These are phyloP conservation scores for Tyrannus savana DNA, from an alignment of 2,113 vertebrate species.

Conservation along the genomic window DNA sequence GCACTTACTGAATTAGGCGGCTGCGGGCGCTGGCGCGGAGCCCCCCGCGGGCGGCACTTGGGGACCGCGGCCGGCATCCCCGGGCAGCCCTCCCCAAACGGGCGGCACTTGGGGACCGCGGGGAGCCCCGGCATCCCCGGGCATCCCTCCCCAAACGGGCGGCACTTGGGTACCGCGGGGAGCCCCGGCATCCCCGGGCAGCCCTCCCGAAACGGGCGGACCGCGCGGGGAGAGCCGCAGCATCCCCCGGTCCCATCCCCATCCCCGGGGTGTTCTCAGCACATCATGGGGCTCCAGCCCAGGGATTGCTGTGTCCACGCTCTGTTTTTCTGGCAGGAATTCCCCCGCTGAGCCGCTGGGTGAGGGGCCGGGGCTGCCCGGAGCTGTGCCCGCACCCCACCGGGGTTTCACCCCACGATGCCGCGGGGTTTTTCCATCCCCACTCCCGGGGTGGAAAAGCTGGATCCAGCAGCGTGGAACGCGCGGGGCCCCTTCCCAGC, in stretches of 20 bases:
- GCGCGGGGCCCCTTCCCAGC: not conserved
- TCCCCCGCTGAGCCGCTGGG: slow-evolving; percentile 28
- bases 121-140: fast-evolving
- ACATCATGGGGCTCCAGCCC: slow-evolving; percentile 10
- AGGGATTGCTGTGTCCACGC: not conserved
- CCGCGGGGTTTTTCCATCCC: not conserved
- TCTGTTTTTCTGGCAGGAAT: slow-evolving; percentile 16
- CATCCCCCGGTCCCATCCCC: not conserved
- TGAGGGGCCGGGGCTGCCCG: slow-evolving; percentile 26
- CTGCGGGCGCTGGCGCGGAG: slow-evolving; percentile 62
- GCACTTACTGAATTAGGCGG: slow-evolving; percentile 75
- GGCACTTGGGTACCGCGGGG: not conserved
- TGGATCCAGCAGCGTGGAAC: not conserved
- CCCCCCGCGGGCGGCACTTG: slow-evolving; percentile 52
- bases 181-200: fast-evolving
- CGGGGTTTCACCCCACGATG: not conserved
- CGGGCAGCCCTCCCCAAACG: fast-evolving
- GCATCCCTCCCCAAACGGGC: fast-evolving
- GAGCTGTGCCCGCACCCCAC: not conserved
- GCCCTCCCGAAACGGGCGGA: fast-evolving
- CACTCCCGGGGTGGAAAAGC: not conserved
- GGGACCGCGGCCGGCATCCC: not conserved
- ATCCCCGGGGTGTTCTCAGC: not conserved
- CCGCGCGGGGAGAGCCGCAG: not conserved
- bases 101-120: slow-evolving; percentile 10